Percentiles rank a stretch among this genome's conserved stretches.
These are phyloP conservation scores for Drosophila equinoxialis DNA, from an alignment of 1,140 invertebrate species.

Conservation along the genomic window DNA sequence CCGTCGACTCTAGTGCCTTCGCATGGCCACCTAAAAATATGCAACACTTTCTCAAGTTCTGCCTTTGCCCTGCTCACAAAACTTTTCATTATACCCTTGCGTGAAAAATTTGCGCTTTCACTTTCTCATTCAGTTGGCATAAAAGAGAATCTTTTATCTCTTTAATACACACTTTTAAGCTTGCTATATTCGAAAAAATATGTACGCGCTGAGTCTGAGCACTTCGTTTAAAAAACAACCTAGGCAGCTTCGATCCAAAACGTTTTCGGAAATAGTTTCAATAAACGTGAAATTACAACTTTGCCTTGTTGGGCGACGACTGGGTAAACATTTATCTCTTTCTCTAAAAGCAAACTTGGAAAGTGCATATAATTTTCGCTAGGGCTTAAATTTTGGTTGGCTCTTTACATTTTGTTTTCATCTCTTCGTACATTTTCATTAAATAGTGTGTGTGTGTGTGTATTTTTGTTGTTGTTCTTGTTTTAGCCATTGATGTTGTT, in stretches of 20 bases:
- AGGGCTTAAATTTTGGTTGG: neutral
- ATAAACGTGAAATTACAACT: no score
- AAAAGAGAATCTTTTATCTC: no score
- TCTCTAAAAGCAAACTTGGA: no score
- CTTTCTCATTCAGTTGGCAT: neutral
- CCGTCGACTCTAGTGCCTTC: slow-evolving; percentile 4
- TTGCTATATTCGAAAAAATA: no score
- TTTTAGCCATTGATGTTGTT: slow-evolving; percentile 16
- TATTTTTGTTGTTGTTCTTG: slow-evolving; percentile 43
- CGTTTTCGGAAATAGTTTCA: no score
- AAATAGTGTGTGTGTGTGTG: slow-evolving; percentile 54
- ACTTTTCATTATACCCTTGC: slow-evolving; percentile 5
- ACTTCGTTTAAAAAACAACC: no score
- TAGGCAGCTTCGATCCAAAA: no score
- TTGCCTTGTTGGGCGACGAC: no score
- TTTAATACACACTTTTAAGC: no score
- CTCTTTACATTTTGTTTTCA: slow-evolving; percentile 50
- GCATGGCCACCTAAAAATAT: slow-evolving; percentile 61
- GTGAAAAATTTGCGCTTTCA: neutral
- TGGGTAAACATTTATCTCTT: no score
- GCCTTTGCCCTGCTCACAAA: slow-evolving; percentile 9
- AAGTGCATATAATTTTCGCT: neutral
- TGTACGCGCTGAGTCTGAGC: no score
- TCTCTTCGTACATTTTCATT: slow-evolving; percentile 64
- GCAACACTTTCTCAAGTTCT: slow-evolving; percentile 70